Evolutionary conservation across 2,888 invertebrate genomes (phyloP).

Genomic region (Sinopyrophorus schimmeli): DNA sequence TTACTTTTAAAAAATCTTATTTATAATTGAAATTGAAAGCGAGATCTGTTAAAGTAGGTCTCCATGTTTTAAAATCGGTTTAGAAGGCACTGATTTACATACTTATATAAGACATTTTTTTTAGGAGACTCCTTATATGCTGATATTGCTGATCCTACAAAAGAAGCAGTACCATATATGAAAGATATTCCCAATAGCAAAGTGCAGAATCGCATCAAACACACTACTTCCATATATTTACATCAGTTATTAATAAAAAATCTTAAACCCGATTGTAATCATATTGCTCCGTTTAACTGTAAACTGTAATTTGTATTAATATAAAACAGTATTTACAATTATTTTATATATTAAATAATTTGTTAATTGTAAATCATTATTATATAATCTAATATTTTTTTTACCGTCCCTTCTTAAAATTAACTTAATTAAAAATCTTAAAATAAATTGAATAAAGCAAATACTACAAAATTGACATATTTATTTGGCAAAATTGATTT

Average conservation of each 20-base stretch:
- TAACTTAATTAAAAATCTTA: neutral
- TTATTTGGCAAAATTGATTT: conserved; percentile 48
- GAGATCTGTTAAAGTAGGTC: too few species aligned
- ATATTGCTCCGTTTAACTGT: conserved; percentile 38
- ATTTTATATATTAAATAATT: neutral
- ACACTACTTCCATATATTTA: conserved; percentile 30
- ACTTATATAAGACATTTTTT: too few species aligned
- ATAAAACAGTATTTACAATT: neutral
- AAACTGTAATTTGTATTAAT: conserved; percentile 15
- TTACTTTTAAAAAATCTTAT: too few species aligned
- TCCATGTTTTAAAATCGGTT: too few species aligned
- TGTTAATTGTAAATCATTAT: neutral
- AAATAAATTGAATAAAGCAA: neutral
- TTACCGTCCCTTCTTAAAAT: neutral
- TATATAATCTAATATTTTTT: neutral
- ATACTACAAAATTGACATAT: conserved; percentile 42
- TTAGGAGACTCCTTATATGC: conserved; percentile 61
- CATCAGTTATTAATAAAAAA: conserved; percentile 37
- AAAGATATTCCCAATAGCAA: conserved; percentile 47
- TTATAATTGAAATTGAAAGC: too few species aligned
- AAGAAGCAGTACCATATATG: conserved; percentile 41
- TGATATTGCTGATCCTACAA: conserved; percentile 44
- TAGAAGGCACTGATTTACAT: too few species aligned
- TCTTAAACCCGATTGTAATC: conserved; percentile 40
- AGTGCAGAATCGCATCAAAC: conserved; percentile 40